Conservation (phyloP, 2,113 vertebrate genomes). For the Psittacus erithacus region DNA sequence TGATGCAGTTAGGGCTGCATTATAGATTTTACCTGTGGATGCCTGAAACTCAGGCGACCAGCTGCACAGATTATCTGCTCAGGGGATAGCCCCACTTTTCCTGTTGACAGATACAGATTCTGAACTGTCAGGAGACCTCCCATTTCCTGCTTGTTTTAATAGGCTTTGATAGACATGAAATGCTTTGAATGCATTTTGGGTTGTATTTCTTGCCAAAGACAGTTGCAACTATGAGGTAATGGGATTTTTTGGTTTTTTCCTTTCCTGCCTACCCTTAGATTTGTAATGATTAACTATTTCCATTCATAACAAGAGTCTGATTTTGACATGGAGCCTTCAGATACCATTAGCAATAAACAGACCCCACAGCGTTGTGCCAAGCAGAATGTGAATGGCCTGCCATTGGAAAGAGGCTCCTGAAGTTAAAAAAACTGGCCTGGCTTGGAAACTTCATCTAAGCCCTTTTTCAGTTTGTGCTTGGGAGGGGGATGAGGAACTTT, state of each 20-base stretch:
- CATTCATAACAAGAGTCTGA: not conserved
- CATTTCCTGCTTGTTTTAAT: conserved; percentile 34
- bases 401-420: not conserved
- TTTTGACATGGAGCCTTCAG: not conserved
- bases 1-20: not conserved
- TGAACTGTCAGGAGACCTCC: not conserved
- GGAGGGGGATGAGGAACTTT: accelerated
- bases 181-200: conserved; percentile 20
- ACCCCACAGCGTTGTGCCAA: not conserved
- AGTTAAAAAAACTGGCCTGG: not conserved
- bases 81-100: not conserved
- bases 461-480: not conserved
- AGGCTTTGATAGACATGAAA: not conserved
- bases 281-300: not conserved
- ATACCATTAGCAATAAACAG: not conserved
- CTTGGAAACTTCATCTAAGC: not conserved
- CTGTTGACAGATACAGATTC: not conserved
- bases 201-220: not conserved
- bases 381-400: not conserved
- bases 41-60: conserved; percentile 39
- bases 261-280: not conserved
- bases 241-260: not conserved
- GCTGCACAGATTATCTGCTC: conserved; percentile 20
- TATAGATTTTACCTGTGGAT: conserved; percentile 53
- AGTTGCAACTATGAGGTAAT: not conserved